Base-by-base conservation (phyloP, 2,113 vertebrate genomes). In the Laterallus jamaicensis region DNA sequence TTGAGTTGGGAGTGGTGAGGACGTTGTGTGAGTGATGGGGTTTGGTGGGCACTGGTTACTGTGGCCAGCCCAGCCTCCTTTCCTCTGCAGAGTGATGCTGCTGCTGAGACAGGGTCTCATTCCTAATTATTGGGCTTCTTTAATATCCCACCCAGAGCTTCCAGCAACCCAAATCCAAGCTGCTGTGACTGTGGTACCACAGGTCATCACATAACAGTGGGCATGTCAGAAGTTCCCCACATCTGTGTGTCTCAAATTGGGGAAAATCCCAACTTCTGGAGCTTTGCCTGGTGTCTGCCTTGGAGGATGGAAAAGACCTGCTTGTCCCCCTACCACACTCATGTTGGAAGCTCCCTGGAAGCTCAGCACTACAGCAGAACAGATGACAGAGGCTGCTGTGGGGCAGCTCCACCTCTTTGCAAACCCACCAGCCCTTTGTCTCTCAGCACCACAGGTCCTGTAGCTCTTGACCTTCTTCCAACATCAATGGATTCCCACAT, bases 141-240 rank as follows among this genome's bases (percentile, higher is more conserved):
- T 13, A n/a, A 7, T 29, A 44, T 15, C 44, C 64, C 32, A 37
- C n/a, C 22, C 35, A 17, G 31, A 56, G 20, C 14, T 32, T 40
- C 28, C 69, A 35, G 16, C 77, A 26, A 35, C 56, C 25, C 22
- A 32, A 44, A 37, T 10, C 32, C 50, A 50, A 28, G 40, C 83
- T 75, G 60, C 39, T 11, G 24, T 32, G 52, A 44, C 42, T 9
- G 14, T 15, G 31, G 56, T 16, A 56, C 31, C 40, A 8, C 44
- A 11, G 44, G 31, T 77, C 58, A 5, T 21, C 42, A 1, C 2
- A 3, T 59, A 54, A 15, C 21, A 12, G 29, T 0, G 1, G n/a
- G 39, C 29, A 26, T 6, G 35, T 40, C 39, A 14, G 3, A 37
- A 39, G 31, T 39, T 56, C 60, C 60, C 58, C 49, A 17, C 35